Evolutionary conservation across 2,797 vertebrate genomes (phyloP), one percentile per base, ranked within the genome.

Genomic region (Taeniopygia guttata): DNA sequence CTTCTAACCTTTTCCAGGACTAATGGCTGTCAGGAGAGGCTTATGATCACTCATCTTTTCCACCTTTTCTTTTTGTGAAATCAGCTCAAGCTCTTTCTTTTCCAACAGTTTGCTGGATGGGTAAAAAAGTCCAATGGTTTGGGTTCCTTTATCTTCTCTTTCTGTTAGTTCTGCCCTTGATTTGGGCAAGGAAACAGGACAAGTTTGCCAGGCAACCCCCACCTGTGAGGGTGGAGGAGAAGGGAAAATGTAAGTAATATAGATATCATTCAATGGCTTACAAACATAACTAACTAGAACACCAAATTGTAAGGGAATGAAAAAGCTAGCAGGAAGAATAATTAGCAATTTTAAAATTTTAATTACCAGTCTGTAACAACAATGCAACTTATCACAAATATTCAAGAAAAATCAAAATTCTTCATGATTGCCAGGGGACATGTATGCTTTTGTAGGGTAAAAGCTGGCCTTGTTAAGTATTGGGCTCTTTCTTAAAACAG

Each of bases 51-150:
- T 98, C 96, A 94, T 97, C 48, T 96, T 97, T 93, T 98, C 98
- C 95, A 98, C 94, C 55, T 96, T 98, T 96, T 96, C 97, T 81
- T 97, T 95, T 68, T 97, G 97, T 62, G 93, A 96, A 56, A 83
- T 82, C 55, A 95, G 94, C 92, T 98, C 98, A 89, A 98, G 96
- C 60, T 98, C 96, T 91, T 97, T 98, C 90, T 95, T 98, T 69
- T 98, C 98, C 67, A 99, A 86, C 32, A 97, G 91, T 54, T 97
- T 98, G 96, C 97, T 94, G 67, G 99, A 99, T 64, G 99, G 99
- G 96, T 98, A 99, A 97, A 99, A 99, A 43, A 99, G 98, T 76
- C 99, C 99, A 19, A 97, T 72, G 0, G 99, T 99, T 97, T 99
- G 99, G 3, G 99, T 99, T 92, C 97, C 95, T 70, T 80, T 95